Conservation (phyloP, 2,113 vertebrate genomes). For the Equus quagga region DNA sequence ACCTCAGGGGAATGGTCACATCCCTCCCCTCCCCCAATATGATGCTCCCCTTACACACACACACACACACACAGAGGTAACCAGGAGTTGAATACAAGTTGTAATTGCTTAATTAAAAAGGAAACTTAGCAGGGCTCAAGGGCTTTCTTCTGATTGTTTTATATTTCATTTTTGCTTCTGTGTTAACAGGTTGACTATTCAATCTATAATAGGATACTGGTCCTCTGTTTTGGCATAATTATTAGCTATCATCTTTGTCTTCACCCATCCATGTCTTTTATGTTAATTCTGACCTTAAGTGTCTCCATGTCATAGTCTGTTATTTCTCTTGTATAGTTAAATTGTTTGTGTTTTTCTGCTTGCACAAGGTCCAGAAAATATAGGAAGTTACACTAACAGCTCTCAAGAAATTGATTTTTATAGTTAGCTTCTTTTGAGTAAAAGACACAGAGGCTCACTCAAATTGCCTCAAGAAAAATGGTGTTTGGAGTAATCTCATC, state of each 20-base stretch:
- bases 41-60: not conserved
- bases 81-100: not conserved
- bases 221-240: not conserved
- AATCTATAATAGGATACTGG: not conserved
- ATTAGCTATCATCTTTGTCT: not conserved
- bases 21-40: not conserved
- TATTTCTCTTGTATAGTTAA: not conserved
- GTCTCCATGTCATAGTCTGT: not conserved
- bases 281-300: not conserved
- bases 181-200: not conserved
- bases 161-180: slow-evolving; percentile 46
- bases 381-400: not conserved
- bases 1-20: not conserved
- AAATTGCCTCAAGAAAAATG: not conserved
- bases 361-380: not conserved
- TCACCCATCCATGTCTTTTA: not conserved
- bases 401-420: slow-evolving; percentile 5
- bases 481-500: not conserved
- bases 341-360: not conserved
- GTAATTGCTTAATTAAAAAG: slow-evolving; percentile 57
- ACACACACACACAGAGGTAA: not conserved
- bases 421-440: slow-evolving; percentile 7
- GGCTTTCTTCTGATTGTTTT: slow-evolving; percentile 37
- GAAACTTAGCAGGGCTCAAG: not conserved
- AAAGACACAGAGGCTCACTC: not conserved